Base-by-base conservation (phyloP, 1,140 invertebrate genomes). In the Glomeris maerens region DNA sequence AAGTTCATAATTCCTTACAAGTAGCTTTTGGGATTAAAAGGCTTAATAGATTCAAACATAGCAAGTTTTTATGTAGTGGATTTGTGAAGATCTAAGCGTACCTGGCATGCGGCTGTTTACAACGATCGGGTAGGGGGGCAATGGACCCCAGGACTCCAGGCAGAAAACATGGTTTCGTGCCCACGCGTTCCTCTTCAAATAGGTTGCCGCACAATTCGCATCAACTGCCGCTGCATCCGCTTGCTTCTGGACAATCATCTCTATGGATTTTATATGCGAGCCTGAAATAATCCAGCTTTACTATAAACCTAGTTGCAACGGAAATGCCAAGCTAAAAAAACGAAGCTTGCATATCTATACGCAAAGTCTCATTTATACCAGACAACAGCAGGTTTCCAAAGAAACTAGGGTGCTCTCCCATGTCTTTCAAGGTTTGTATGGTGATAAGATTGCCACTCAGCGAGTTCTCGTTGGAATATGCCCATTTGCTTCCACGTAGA, bases 211-310 rank as follows among this genome's bases (percentile, higher is more conserved):
- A 21, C 73, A 72, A 36, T 72, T 74, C 2, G 77, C 74, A 62
- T 78, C 76, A 14, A 79, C 72, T 22, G 76, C 72, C 14, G 77
- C 73, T 58, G 74, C 76, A 54, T 77, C 75, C 13, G 71, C 75
- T 64, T 73, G 69, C 57, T 75, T 75, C 22, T 69, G 65, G 47
- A 75, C 58, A 3, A 79, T 75, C 74, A 75, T 77, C 60, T 75
- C 68, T 40, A 77, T 70, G 21, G 75, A 74, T 36, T 70, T 67
- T 50, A 77, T 66, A 62, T 79, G 76, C 36, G 75, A 76, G 45
- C 74, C 74, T 55, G 72, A 73, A 63, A 62, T 72, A 10, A 36
- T 36, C 10, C n/a, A 10, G 10, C n/a, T 36, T 36, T 10, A 36
- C n/a, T 36, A 36, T 36, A 36, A 36, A 10, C 10, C n/a, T 36